Evolutionary conservation across 2,113 vertebrate genomes (phyloP).

Genomic region (Himantopus leucocephalus): DNA sequence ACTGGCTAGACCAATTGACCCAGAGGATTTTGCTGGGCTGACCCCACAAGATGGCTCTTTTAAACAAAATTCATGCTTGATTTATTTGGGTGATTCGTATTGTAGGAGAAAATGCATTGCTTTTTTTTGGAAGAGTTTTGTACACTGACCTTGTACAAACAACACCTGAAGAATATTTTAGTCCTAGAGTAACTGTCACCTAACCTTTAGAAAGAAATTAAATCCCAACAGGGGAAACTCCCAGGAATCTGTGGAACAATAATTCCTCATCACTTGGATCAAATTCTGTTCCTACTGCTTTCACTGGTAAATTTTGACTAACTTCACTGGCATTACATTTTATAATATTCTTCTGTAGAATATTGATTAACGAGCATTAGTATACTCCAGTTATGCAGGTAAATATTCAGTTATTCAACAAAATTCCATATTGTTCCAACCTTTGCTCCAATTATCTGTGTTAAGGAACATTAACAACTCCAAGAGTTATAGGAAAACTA

Average conservation of each 20-base stretch:
- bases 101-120: neutral
- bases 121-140: neutral
- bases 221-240: neutral
- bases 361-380: neutral
- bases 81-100: neutral
- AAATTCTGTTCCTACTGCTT: neutral
- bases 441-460: neutral
- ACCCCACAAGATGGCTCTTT: neutral
- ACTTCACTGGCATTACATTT: neutral
- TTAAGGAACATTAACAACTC: neutral
- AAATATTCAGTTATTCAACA: neutral
- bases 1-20: neutral
- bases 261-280: neutral
- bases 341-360: neutral
- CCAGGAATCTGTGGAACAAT: neutral
- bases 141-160: neutral
- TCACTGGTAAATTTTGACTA: neutral
- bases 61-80: neutral
- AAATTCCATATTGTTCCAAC: neutral
- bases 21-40: neutral
- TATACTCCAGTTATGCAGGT: neutral
- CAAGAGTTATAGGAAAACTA: neutral
- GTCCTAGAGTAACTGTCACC: neutral
- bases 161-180: neutral
- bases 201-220: neutral